Evolutionary conservation across 2,888 invertebrate species (phyloP).

Genomic region (Trilocha varians): DNA sequence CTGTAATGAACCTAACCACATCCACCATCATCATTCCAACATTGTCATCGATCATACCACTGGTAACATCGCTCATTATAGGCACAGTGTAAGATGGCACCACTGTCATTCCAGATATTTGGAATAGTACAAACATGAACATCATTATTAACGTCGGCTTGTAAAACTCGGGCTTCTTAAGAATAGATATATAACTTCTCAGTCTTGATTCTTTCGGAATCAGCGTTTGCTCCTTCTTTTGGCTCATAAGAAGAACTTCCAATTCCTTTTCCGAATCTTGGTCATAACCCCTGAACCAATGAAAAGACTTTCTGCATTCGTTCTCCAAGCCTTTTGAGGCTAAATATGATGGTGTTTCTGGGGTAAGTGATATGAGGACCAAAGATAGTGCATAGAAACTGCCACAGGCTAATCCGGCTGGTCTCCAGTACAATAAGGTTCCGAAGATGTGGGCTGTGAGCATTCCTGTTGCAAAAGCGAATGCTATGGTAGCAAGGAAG

Average conservation of each 20-base stretch:
- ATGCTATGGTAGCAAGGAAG: constrained; percentile 75
- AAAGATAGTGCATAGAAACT: constrained; percentile 62
- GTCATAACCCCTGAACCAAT: constrained; percentile 71
- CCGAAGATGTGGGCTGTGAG: constrained; percentile 77
- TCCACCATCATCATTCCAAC: constrained; percentile 78
- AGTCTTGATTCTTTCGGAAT: constrained; percentile 41
- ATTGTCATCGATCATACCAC: constrained; percentile 72
- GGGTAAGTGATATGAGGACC: constrained; percentile 66
- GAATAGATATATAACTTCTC: constrained; percentile 31
- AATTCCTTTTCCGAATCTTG: constrained; percentile 61
- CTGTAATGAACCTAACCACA: constrained; percentile 72
- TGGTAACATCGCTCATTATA: constrained; percentile 74
- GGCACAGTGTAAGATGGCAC: constrained; percentile 79
- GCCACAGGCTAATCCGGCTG: constrained; percentile 68
- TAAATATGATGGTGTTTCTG: constrained; percentile 80
- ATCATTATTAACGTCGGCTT: constrained; percentile 76
- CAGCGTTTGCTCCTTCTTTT: constrained; percentile 28
- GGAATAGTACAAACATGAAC: constrained; percentile 77
- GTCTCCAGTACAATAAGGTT: constrained; percentile 73
- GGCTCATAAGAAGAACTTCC: constrained; percentile 49
- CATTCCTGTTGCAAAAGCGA: constrained; percentile 77
- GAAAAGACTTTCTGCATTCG: constrained; percentile 72
- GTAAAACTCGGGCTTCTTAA: constrained; percentile 66
- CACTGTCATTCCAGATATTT: constrained; percentile 80
- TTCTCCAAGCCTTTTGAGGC: constrained; percentile 65